Percentiles rank a stretch among this genome's conserved stretches.
These are phyloP conservation scores for Aix galericulata DNA, from an alignment of 2,113 vertebrate species.

Conservation along the genomic window DNA sequence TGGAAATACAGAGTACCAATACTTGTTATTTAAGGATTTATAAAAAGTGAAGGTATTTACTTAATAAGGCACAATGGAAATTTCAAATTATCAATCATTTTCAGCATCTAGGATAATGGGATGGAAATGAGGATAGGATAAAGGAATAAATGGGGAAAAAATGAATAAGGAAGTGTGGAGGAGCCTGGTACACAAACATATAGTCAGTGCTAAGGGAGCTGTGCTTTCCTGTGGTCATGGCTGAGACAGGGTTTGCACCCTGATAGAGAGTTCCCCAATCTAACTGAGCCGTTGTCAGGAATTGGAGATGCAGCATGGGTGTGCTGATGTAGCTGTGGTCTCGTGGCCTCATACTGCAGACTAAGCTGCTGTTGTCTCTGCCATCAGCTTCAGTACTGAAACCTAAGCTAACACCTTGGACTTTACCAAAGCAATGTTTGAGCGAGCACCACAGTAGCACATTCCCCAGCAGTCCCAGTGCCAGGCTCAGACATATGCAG, in stretches of 20 bases:
- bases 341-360: not conserved
- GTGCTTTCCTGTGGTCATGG: not conserved
- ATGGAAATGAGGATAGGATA: not conserved
- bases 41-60: not conserved
- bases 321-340: not conserved
- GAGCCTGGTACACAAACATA: not conserved
- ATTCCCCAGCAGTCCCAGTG: not conserved
- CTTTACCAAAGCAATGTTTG: not conserved
- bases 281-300: not conserved
- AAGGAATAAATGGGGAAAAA: not conserved
- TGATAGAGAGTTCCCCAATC: not conserved
- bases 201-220: not conserved
- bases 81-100: not conserved
- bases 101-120: not conserved
- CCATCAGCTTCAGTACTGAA: not conserved
- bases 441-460: accelerated
- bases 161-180: not conserved
- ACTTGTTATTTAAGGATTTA: not conserved
- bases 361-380: not conserved
- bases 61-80: no score
- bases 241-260: not conserved
- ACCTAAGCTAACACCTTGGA: not conserved
- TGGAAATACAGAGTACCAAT: not conserved
- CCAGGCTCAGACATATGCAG: accelerated
- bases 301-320: not conserved